These are phyloP conservation scores for Papilio machaon DNA, from an alignment of 1,140 invertebrate species.

Conservation along the genomic window DNA sequence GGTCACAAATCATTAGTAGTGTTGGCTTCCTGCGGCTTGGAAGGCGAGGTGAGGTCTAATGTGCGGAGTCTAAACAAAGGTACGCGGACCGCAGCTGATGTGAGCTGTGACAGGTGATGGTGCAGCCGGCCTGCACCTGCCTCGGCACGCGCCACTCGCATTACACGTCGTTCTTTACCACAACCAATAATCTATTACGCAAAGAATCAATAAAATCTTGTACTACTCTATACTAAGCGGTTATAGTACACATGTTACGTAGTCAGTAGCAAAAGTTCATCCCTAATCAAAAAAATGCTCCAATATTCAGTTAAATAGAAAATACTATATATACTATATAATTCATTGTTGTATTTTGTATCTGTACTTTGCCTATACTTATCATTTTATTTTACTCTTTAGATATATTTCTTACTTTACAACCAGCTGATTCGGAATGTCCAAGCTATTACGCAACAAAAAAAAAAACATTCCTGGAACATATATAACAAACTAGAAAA, in stretches of 20 bases:
- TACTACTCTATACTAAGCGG: slow-evolving; percentile 32
- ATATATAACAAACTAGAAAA: slow-evolving; percentile 40
- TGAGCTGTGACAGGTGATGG: slow-evolving; percentile 76
- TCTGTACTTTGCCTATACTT: too few relatives aligned
- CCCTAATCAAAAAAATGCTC: neutral
- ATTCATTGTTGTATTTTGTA: too few relatives aligned
- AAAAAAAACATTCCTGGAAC: slow-evolving; percentile 25
- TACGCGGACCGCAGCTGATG: slow-evolving; percentile 69
- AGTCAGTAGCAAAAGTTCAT: neutral
- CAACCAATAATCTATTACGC: slow-evolving; percentile 52
- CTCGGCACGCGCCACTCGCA: slow-evolving; percentile 72
- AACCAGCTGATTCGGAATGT: slow-evolving; percentile 36
- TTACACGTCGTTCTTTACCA: slow-evolving; percentile 60
- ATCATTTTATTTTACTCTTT: neutral
- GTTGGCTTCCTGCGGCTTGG: neutral
- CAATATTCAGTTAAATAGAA: neutral
- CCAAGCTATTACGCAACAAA: slow-evolving; percentile 37
- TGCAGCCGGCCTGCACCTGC: slow-evolving; percentile 78
- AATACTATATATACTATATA: too few relatives aligned
- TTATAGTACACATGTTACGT: neutral
- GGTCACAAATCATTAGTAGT: slow-evolving; percentile 36
- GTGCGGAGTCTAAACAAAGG: slow-evolving; percentile 42
- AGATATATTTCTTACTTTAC: neutral
- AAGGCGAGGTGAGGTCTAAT: slow-evolving; percentile 27
- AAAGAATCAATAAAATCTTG: slow-evolving; percentile 34